A percentile compares a stretch with the other conserved stretches of the same genome.
phyloP scores from a whole-genome alignment of 1,140 invertebrate species.

The Ephestia elutella region DNA sequence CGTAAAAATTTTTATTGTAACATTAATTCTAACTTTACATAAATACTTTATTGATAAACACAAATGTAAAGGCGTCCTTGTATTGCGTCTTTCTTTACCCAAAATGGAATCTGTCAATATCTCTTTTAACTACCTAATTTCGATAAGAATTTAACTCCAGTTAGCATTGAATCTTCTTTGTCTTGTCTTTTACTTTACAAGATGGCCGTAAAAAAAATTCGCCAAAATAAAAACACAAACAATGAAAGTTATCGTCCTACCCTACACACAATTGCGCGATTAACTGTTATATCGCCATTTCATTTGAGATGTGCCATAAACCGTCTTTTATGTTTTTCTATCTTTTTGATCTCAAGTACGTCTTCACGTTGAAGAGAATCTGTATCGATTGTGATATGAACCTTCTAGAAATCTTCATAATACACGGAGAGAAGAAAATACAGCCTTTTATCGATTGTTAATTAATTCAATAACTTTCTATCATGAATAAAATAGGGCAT shows the following conservation, averaged over 20 bases:
- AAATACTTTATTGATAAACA: too few species aligned
- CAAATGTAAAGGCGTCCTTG: neutral
- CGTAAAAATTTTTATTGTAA: too few species aligned
- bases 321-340: neutral
- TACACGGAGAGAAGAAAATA: too few species aligned
- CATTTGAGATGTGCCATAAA: neutral
- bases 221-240: neutral
- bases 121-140: neutral
- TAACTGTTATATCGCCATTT: neutral
- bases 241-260: neutral
- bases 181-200: too few species aligned
- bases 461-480: too few species aligned
- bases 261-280: slow-evolving; percentile 1
- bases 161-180: too few species aligned
- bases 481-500: too few species aligned
- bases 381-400: neutral
- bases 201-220: too few species aligned
- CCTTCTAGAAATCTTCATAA: too few species aligned
- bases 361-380: neutral
- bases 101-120: neutral
- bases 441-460: too few species aligned
- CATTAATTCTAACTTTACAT: too few species aligned
- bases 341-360: slow-evolving; percentile 1
- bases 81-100: neutral
- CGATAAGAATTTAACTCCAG: too few species aligned